Conservation (phyloP, 2,888 invertebrate genomes). For the Athetis lepigone region DNA sequence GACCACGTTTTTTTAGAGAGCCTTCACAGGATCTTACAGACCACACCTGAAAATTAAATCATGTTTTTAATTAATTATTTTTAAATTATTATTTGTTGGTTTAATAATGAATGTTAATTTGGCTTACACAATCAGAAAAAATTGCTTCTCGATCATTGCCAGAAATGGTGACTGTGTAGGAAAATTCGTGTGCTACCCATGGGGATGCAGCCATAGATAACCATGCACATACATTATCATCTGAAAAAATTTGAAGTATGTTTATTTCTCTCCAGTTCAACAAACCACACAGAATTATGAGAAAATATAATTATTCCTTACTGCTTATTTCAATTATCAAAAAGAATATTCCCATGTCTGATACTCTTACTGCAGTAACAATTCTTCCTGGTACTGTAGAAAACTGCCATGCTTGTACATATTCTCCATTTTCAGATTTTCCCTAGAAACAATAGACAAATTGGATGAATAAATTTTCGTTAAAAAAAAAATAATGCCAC, state of each 20-base stretch:
- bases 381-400: constrained; percentile 82
- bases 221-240: constrained; percentile 80
- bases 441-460: constrained; percentile 71
- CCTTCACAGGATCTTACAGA: constrained; percentile 87
- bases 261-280: not conserved
- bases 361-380: constrained; percentile 83
- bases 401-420: constrained; percentile 87
- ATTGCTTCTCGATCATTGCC: constrained; percentile 88
- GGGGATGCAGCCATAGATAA: constrained; percentile 85
- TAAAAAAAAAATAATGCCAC: too few species aligned
- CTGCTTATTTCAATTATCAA: constrained; percentile 84
- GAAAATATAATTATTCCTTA: constrained; percentile 64
- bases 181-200: constrained; percentile 82
- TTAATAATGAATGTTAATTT: not conserved
- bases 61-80: too few species aligned
- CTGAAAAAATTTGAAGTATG: constrained; percentile 67
- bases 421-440: constrained; percentile 84
- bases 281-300: not conserved
- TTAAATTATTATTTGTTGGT: too few species aligned
- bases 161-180: constrained; percentile 84
- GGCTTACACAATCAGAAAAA: constrained; percentile 85
- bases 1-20: constrained; percentile 83
- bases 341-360: constrained; percentile 88
- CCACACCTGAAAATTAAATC: constrained; percentile 82
- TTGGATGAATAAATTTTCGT: not conserved